Conservation (phyloP, 2,113 vertebrate species). For the Pao palembangensis region DNA sequence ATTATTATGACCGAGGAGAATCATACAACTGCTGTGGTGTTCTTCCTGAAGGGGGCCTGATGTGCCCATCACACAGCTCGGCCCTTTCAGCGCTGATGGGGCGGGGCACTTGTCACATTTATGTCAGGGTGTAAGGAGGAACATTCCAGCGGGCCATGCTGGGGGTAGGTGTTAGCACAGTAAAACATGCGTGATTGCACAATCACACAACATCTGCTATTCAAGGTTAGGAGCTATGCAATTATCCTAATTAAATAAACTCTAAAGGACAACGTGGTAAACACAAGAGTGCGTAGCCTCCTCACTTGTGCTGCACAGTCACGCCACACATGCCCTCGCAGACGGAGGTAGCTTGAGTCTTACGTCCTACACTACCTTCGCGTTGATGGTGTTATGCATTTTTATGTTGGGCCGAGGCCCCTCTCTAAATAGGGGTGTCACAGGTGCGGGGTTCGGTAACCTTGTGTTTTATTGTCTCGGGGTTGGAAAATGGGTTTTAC, state of each 20-base stretch:
- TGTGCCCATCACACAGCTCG: constrained; percentile 38
- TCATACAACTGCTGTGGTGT: constrained; percentile 26
- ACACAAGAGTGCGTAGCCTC: background rate
- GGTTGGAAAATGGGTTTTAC: constrained; percentile 75
- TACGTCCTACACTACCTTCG: constrained; percentile 40
- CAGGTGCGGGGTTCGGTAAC: constrained; percentile 66
- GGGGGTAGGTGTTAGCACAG: background rate
- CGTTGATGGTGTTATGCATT: constrained; percentile 64
- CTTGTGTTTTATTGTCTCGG: constrained; percentile 73
- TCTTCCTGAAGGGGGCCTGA: constrained; percentile 32
- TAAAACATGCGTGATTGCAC: background rate
- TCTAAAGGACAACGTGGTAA: constrained; percentile 7
- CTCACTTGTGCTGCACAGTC: constrained; percentile 26
- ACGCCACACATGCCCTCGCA: constrained; percentile 27
- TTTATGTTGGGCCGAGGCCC: constrained; percentile 60
- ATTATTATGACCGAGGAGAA: constrained; percentile 41
- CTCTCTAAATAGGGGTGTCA: constrained; percentile 73
- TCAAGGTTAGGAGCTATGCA: constrained; percentile 26
- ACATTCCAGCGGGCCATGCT: constrained; percentile 5
- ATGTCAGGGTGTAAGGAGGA: constrained; percentile 3
- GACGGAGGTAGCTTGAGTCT: constrained; percentile 11
- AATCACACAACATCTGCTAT: background rate
- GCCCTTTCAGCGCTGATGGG: constrained; percentile 46
- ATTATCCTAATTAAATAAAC: constrained; percentile 29
- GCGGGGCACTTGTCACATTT: constrained; percentile 26